A percentile compares a stretch with the other conserved stretches of the same genome.
Evolutionary conservation across 2,113 vertebrate species (phyloP).

Genomic region (Crotalus horridus): DNA sequence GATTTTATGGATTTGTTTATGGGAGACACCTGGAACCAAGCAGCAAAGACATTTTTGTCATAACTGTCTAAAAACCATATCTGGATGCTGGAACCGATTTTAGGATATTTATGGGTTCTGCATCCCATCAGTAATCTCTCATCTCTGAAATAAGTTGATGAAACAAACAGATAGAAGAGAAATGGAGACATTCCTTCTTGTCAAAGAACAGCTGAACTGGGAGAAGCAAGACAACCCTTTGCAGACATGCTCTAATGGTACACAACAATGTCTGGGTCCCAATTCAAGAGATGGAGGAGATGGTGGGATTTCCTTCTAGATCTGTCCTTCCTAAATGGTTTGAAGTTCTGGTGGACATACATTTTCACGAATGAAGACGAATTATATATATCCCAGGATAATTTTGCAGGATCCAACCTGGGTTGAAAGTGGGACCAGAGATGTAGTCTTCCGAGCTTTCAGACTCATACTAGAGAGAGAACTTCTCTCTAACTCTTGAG

Average conservation of each 20-base stretch:
- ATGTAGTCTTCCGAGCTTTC: background rate
- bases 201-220: background rate
- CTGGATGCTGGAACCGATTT: background rate
- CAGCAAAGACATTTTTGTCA: background rate
- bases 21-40: background rate
- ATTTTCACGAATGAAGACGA: background rate
- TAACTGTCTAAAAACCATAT: background rate
- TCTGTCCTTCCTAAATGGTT: background rate
- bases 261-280: background rate
- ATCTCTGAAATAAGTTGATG: background rate
- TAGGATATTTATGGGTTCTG: background rate
- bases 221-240: background rate
- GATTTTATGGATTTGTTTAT: background rate
- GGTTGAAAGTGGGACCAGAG: too few species aligned
- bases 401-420: background rate
- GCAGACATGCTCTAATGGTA: background rate
- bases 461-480: background rate
- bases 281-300: background rate
- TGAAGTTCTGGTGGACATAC: background rate
- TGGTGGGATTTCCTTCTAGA: background rate
- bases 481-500: background rate
- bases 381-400: background rate
- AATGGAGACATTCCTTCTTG: background rate
- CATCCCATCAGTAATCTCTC: background rate
- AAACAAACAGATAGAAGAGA: background rate